phyloP scores from a whole-genome alignment of 2,888 invertebrate genomes.

The Cantharis rufa region DNA sequence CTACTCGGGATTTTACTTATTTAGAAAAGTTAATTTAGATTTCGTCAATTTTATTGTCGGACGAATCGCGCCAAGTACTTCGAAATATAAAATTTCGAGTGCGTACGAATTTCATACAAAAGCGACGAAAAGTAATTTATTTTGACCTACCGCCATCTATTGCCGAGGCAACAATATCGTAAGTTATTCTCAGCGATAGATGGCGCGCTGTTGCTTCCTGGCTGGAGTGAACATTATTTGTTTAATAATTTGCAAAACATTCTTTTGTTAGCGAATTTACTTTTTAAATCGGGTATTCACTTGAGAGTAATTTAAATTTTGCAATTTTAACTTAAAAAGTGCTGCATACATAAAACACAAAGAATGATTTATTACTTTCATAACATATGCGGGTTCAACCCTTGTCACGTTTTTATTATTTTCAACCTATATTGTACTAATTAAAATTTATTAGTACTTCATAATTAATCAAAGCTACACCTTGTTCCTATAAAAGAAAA shows the following conservation, averaged over 20 bases:
- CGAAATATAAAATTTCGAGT: not conserved
- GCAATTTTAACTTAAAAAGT: not conserved
- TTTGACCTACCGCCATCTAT: not conserved
- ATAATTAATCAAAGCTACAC: conserved; percentile 37
- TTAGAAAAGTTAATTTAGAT: not conserved
- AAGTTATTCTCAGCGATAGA: not conserved
- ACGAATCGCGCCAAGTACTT: no score
- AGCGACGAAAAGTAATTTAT: no score
- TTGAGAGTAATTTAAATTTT: not conserved
- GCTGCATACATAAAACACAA: not conserved
- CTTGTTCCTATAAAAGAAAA: not conserved
- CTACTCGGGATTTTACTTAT: not conserved
- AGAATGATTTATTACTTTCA: conserved; percentile 30
- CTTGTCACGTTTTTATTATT: conserved; percentile 42
- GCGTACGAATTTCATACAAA: not conserved
- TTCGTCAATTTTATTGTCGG: not conserved
- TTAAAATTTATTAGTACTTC: conserved; percentile 46
- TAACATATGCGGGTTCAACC: conserved; percentile 33
- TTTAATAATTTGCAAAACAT: not conserved
- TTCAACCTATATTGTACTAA: conserved; percentile 44
- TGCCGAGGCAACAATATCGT: not conserved
- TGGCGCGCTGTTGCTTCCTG: not conserved
- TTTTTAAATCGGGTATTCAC: not conserved
- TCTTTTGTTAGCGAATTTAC: not conserved
- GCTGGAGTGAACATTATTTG: not conserved